Evolutionary conservation across 2,888 invertebrate species (phyloP).

Genomic region (Carterocephalus palaemon): DNA sequence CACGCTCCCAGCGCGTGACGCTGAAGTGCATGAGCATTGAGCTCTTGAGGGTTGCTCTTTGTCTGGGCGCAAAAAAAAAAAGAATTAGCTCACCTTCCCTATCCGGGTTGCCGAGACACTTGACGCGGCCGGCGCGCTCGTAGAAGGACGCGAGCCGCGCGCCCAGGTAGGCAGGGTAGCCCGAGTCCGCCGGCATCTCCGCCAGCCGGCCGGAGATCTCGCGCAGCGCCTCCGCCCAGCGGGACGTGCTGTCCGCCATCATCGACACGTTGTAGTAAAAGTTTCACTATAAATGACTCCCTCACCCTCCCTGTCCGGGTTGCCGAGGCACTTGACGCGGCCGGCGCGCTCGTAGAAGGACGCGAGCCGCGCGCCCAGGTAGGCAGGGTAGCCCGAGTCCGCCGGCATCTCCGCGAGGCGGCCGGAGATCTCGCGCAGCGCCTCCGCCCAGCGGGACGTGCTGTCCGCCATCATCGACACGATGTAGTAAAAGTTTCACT

Average conservation of each 20-base stretch:
- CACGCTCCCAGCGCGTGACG: no score
- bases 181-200: constrained; percentile 99
- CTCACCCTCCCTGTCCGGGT: constrained; percentile 95
- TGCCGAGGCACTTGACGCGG: constrained; percentile 97
- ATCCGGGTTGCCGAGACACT: constrained; percentile 98
- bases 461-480: constrained; percentile 99
- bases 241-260: constrained; percentile 99
- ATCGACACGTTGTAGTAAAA: constrained; percentile 99
- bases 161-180: constrained; percentile 99
- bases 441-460: constrained; percentile 99
- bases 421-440: constrained; percentile 99
- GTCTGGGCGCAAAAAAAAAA: no score
- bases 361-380: constrained; percentile 97
- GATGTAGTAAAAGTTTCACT: no score
- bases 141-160: constrained; percentile 99
- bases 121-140: constrained; percentile 98
- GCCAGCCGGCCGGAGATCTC: constrained; percentile 99
- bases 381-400: constrained; percentile 98
- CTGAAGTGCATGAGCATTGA: no score
- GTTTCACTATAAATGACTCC: no score
- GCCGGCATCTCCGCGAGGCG: constrained; percentile 99
- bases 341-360: constrained; percentile 99
- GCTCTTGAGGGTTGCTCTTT: no score
- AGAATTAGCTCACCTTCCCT: constrained; percentile 91
- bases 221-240: constrained; percentile 99